Evolutionary conservation across 1,140 invertebrate species (phyloP).

Genomic region (Acromyrmex charruanus): DNA sequence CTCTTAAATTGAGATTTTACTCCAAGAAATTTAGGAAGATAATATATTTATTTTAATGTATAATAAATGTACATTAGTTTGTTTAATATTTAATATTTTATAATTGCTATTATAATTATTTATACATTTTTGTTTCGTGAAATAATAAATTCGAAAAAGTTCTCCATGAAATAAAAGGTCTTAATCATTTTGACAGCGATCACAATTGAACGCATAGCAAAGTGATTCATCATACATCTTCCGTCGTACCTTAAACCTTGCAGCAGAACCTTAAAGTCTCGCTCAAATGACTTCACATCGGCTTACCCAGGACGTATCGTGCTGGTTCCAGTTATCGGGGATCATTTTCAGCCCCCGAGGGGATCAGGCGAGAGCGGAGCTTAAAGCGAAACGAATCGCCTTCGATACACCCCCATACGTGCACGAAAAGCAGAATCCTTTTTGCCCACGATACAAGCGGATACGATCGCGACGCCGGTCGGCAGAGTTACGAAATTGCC

Average conservation of each 20-base stretch:
- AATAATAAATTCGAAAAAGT: not conserved
- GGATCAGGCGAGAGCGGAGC: conserved; percentile 78
- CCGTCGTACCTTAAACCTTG: conserved; percentile 50
- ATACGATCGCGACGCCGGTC: conserved; percentile 66
- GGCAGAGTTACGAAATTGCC: conserved; percentile 73
- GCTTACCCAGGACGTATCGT: conserved; percentile 76
- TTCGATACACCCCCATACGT: conserved; percentile 80
- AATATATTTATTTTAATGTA: not conserved
- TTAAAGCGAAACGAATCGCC: conserved; percentile 85
- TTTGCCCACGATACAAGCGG: conserved; percentile 75
- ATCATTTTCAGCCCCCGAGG: conserved; percentile 82
- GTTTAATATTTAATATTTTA: not conserved
- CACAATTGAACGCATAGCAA: conserved; percentile 28
- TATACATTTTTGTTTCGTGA: not conserved
- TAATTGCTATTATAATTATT: not conserved
- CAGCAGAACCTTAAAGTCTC: conserved; percentile 65
- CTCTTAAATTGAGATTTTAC: too few species aligned
- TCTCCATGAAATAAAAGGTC: not conserved
- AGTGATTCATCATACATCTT: conserved; percentile 54
- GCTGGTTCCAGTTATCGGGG: conserved; percentile 82
- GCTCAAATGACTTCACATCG: conserved; percentile 74
- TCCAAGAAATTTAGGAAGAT: too few species aligned
- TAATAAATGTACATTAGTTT: not conserved
- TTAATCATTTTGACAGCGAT: not conserved
- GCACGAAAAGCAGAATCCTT: conserved; percentile 79